phyloP scores from a whole-genome alignment of 37 sponge, comb jelly and placozoan genomes.

The Axinella damicornis region DNA sequence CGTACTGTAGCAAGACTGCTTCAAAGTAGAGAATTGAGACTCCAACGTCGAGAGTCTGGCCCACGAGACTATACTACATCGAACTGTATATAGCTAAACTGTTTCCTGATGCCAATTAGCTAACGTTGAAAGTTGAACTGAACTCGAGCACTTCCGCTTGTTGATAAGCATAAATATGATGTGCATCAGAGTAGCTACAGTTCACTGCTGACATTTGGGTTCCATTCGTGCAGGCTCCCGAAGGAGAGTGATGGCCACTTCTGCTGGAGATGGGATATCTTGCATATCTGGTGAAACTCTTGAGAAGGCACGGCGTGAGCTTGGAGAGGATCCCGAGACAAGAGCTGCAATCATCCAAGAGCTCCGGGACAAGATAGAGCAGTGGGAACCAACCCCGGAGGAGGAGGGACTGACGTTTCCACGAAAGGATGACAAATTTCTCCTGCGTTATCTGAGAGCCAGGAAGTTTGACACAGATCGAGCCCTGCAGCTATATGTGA shows the following conservation, averaged over 20 bases:
- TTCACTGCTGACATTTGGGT: no score
- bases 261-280: neutral
- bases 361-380: constrained; percentile 7
- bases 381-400: constrained; percentile 11
- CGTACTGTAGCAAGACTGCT: no score
- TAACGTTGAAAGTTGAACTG: no score
- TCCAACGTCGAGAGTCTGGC: no score
- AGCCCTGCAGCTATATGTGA: constrained; percentile 45
- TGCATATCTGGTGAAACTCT: constrained; percentile 47
- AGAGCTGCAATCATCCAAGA: neutral
- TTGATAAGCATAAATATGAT: no score
- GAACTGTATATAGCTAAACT: no score
- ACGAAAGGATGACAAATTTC: constrained; percentile 62
- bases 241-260: neutral
- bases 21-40: no score
- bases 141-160: no score
- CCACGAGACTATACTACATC: no score
- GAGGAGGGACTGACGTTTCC: constrained; percentile 9
- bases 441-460: constrained; percentile 67
- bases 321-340: constrained; percentile 35
- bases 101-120: no score
- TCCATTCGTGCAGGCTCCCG: no score
- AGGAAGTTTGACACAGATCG: constrained; percentile 69
- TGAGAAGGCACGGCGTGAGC: constrained; percentile 57
- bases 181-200: no score